These are phyloP conservation scores for Sogatella furcifera DNA, from an alignment of 1,140 invertebrate species.

Conservation along the genomic window DNA sequence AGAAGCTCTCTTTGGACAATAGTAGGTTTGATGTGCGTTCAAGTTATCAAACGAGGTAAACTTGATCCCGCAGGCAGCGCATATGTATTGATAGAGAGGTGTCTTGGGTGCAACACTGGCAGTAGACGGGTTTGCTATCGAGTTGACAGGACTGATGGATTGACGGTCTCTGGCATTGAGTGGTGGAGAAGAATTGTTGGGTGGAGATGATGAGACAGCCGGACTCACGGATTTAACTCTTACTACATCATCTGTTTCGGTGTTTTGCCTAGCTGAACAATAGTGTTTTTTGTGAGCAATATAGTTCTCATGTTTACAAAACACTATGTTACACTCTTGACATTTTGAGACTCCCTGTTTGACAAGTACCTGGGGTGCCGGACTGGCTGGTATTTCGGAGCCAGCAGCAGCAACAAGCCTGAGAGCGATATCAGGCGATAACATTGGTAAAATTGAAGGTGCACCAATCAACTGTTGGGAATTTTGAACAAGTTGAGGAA, in stretches of 20 bases:
- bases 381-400: constrained; percentile 27
- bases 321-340: constrained; percentile 93
- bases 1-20: constrained; percentile 63
- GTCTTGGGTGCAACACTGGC: constrained; percentile 14
- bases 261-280: constrained; percentile 58
- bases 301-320: constrained; percentile 92
- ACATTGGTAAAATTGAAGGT: constrained; percentile 21
- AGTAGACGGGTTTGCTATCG: constrained; percentile 12
- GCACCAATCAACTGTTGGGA: constrained; percentile 11
- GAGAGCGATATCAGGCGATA: constrained; percentile 28
- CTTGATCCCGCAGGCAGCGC: constrained; percentile 86
- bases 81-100: constrained; percentile 65
- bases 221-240: constrained; percentile 19
- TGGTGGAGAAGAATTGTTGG: constrained; percentile 15
- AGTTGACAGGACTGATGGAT: constrained; percentile 13
- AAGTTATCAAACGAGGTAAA: constrained; percentile 89
- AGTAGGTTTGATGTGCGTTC: constrained; percentile 86
- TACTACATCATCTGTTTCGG: constrained; percentile 29
- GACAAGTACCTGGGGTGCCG: constrained; percentile 56
- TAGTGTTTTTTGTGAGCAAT: constrained; percentile 89
- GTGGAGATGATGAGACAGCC: constrained; percentile 14
- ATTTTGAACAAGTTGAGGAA: constrained; percentile 15
- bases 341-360: constrained; percentile 82
- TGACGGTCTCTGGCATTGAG: constrained; percentile 15
- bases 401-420: constrained; percentile 32